phyloP scores from a whole-genome alignment of 2,888 invertebrate genomes.

The Drosophila atripex region DNA sequence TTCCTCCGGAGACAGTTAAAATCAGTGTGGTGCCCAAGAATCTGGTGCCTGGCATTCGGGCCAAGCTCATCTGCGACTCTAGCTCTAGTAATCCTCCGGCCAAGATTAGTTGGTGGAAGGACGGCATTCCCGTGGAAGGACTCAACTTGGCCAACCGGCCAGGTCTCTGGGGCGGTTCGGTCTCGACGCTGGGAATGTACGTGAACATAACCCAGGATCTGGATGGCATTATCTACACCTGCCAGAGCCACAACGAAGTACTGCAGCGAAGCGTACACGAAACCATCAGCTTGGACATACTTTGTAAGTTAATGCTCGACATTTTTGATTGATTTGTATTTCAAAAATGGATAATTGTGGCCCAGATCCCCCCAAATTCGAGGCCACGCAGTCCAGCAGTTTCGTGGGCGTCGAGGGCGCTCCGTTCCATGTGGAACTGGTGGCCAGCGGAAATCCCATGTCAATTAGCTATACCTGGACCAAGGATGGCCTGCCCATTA shows the following conservation, averaged over 20 bases:
- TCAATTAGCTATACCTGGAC: constrained; percentile 82
- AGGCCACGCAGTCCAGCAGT: constrained; percentile 67
- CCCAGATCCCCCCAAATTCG: constrained; percentile 81
- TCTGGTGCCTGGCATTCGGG: constrained; percentile 79
- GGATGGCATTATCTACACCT: constrained; percentile 81
- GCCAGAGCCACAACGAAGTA: constrained; percentile 82
- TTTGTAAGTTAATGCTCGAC: constrained; percentile 70
- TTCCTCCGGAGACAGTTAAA: constrained; percentile 82
- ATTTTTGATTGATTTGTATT: background rate
- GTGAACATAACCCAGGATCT: constrained; percentile 82
- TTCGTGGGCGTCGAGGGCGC: constrained; percentile 81
- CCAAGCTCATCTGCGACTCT: constrained; percentile 81
- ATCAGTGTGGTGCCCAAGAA: constrained; percentile 80
- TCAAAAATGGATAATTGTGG: background rate
- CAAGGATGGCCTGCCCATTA: constrained; percentile 82
- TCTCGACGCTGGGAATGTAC: constrained; percentile 80
- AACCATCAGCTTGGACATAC: constrained; percentile 80
- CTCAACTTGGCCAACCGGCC: constrained; percentile 80
- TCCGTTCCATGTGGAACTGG: constrained; percentile 79
- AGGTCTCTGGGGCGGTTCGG: constrained; percentile 81
- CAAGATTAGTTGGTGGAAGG: constrained; percentile 82
- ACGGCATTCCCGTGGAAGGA: constrained; percentile 82
- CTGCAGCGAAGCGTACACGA: constrained; percentile 81
- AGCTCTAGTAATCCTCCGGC: constrained; percentile 82
- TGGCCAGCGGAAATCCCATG: constrained; percentile 81